These are phyloP conservation scores for Phaethornis superciliosus DNA, from an alignment of 2,113 vertebrate species.

Conservation along the genomic window DNA sequence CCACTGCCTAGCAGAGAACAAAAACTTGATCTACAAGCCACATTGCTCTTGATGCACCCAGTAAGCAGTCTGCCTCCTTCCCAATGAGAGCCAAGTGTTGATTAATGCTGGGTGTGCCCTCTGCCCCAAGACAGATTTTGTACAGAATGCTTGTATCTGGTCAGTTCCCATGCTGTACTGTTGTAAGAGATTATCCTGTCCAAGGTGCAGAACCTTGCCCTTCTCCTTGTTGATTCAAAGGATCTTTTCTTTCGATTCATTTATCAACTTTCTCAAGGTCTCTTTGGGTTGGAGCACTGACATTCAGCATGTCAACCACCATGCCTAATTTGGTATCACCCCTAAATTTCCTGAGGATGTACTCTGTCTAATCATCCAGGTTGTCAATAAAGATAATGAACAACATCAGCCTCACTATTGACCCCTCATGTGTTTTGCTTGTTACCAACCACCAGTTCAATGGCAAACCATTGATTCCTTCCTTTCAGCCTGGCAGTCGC, in stretches of 20 bases:
- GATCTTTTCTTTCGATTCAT: neutral
- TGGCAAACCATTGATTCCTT: neutral
- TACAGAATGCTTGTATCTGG: fast-evolving
- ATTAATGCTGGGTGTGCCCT: neutral
- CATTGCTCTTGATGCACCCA: neutral
- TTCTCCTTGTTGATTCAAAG: neutral
- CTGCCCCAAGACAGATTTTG: neutral
- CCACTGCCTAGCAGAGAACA: neutral
- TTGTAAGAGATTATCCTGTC: neutral
- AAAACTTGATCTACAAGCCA: neutral
- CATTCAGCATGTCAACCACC: neutral
- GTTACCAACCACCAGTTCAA: neutral
- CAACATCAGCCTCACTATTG: neutral
- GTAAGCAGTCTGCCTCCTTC: neutral
- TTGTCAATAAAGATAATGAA: neutral
- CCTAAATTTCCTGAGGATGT: neutral
- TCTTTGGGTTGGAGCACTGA: neutral
- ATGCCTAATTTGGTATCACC: neutral
- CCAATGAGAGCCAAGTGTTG: neutral
- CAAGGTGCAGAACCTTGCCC: neutral
- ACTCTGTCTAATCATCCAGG: neutral
- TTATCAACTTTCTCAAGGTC: neutral
- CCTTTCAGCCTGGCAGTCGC: neutral
- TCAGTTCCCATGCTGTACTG: neutral
- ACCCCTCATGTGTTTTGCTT: neutral